Percentiles rank a stretch among this genome's conserved stretches.
Conservation (phyloP, 2,888 invertebrate species). For the Platycnemis pennipes region DNA sequence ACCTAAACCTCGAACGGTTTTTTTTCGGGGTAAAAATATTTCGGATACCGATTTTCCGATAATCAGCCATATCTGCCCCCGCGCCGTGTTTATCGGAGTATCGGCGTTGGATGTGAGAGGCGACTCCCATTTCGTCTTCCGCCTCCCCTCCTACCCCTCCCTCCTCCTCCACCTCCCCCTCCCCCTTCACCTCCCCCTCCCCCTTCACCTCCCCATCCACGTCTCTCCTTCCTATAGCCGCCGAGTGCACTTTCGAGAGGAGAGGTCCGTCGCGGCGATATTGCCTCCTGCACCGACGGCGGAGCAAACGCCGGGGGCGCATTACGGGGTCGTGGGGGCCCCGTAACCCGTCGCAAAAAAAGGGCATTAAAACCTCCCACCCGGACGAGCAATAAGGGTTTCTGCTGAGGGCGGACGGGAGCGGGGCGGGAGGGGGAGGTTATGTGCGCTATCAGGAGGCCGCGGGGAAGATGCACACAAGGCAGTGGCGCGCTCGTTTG, state of each 20-base stretch:
- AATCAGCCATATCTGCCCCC: not conserved
- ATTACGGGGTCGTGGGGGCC: not conserved
- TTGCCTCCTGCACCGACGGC: not conserved
- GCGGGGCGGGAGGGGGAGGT: too few species aligned
- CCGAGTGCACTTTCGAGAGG: too few species aligned
- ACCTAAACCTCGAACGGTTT: not conserved
- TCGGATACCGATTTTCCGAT: conserved; percentile 9
- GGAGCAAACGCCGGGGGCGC: not conserved
- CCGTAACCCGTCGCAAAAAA: not conserved
- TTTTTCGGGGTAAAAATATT: not conserved
- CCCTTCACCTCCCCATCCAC: too few species aligned
- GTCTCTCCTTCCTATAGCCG: too few species aligned
- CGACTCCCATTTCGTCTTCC: not conserved
- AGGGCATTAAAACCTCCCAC: conserved; percentile 7
- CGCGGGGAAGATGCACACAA: not conserved
- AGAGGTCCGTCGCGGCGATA: not conserved
- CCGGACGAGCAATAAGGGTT: conserved; percentile 17
- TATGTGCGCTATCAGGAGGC: too few species aligned
- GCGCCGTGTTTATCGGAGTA: not conserved
- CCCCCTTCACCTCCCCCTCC: not conserved
- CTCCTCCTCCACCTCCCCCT: not conserved
- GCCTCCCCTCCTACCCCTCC: not conserved
- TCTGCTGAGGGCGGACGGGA: not conserved
- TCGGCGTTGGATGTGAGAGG: not conserved
- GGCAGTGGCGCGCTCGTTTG: not conserved